Conservation (phyloP, 2,113 vertebrate species). For the Ceyx melanurus region DNA sequence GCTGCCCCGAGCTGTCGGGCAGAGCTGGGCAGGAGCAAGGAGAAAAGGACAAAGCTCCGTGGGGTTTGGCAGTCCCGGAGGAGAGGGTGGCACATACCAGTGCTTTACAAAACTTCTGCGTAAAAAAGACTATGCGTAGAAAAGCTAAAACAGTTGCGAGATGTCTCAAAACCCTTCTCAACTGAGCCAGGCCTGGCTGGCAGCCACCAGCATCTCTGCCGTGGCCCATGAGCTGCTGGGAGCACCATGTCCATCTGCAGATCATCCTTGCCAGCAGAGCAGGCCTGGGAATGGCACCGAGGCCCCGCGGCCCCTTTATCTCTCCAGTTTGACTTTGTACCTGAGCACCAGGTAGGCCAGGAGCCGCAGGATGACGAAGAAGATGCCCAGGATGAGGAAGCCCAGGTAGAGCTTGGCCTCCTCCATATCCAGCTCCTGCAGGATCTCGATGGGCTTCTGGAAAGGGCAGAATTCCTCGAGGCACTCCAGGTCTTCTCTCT, state of each 20-base stretch:
- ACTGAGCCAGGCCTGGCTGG: constrained; percentile 53
- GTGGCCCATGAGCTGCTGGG: neutral
- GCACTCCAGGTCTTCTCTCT: constrained; percentile 89
- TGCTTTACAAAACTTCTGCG: constrained; percentile 57
- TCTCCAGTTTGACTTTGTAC: constrained; percentile 94
- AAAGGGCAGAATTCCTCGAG: constrained; percentile 85
- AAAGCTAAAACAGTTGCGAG: constrained; percentile 79
- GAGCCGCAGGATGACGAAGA: constrained; percentile 91
- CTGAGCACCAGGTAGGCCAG: constrained; percentile 94
- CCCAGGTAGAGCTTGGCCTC: constrained; percentile 95
- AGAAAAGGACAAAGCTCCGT: neutral
- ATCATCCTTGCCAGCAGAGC: neutral
- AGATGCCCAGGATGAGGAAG: constrained; percentile 93
- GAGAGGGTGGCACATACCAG: constrained; percentile 5
- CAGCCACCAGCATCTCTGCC: neutral
- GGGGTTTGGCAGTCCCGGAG: neutral
- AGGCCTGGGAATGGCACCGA: neutral
- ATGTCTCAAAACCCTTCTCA: constrained; percentile 68
- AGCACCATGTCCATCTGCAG: neutral
- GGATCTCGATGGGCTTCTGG: constrained; percentile 88
- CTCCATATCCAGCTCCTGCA: constrained; percentile 91
- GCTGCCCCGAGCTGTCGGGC: neutral
- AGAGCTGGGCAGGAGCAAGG: neutral
- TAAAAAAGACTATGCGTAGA: constrained; percentile 67
- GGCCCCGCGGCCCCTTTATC: constrained; percentile 73